Conservation (phyloP, 2,797 vertebrate species). For the Cyprinella venusta region DNA sequence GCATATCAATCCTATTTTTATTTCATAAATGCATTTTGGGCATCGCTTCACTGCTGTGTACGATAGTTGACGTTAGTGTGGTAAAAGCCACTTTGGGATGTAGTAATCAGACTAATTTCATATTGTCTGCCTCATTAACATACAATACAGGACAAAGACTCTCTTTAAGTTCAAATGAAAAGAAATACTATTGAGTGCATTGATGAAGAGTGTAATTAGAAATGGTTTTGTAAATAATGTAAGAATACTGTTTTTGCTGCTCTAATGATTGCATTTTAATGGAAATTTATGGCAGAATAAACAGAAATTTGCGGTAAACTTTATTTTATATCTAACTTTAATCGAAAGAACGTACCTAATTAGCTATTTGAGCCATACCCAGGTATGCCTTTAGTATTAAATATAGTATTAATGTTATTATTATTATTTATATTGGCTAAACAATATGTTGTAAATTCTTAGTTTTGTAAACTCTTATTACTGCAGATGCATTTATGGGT, state of each 20-base stretch:
- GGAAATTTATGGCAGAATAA: neutral
- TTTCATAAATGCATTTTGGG: conserved; percentile 53
- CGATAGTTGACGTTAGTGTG: conserved; percentile 23
- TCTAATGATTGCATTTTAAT: neutral
- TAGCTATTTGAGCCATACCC: neutral
- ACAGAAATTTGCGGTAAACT: neutral
- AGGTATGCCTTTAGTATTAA: neutral
- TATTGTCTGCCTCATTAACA: neutral
- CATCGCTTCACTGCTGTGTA: conserved; percentile 42
- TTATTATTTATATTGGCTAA: neutral
- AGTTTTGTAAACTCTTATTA: neutral
- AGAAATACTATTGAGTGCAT: neutral
- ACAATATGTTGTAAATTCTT: neutral
- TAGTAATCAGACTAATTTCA: conserved; percentile 16
- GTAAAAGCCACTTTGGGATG: conserved; percentile 37
- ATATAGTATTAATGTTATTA: neutral
- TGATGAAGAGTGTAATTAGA: conserved; percentile 14
- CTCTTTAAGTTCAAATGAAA: neutral
- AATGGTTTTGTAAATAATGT: conserved; percentile 22
- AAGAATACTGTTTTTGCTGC: neutral
- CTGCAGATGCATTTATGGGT: neutral
- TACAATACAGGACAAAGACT: neutral
- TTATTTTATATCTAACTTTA: neutral
- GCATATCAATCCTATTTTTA: conserved; percentile 56
- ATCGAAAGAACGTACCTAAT: neutral